Evolutionary conservation across 1,140 invertebrate genomes (phyloP).

Genomic region (Streblospio benedicti): DNA sequence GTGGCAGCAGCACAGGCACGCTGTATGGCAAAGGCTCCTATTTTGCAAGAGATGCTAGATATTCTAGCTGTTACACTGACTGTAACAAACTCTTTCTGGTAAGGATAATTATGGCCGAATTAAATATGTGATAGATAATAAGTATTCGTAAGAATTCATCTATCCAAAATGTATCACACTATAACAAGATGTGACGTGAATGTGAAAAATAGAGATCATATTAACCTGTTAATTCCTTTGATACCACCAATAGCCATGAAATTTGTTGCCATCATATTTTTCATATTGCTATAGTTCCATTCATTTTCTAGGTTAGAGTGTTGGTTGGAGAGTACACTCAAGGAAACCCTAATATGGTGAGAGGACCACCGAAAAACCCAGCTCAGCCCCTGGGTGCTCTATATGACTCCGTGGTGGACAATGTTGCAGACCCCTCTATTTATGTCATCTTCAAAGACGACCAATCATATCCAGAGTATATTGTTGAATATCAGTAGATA

Average conservation of each 20-base stretch:
- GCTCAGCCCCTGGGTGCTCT: slow-evolving; percentile 19
- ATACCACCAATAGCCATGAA: too few species aligned
- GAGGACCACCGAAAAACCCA: slow-evolving; percentile 26
- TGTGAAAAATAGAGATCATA: too few species aligned
- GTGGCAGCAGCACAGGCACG: slow-evolving; percentile 20
- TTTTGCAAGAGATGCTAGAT: slow-evolving; percentile 30
- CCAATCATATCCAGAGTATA: slow-evolving; percentile 36
- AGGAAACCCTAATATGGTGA: slow-evolving; percentile 22
- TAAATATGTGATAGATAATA: too few species aligned
- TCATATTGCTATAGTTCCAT: too few species aligned
- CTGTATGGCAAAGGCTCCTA: slow-evolving; percentile 35
- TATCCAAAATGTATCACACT: too few species aligned
- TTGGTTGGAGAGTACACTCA: slow-evolving; percentile 28
- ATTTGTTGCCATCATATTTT: too few species aligned
- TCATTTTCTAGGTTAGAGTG: too few species aligned
- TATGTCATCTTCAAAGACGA: slow-evolving; percentile 33
- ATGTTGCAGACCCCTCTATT: slow-evolving; percentile 25
- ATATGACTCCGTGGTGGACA: slow-evolving; percentile 36
- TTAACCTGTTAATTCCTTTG: too few species aligned
- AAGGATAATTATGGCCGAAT: too few species aligned
- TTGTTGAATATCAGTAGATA: slow-evolving; percentile 37
- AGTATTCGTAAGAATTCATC: too few species aligned
- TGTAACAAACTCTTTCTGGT: slow-evolving; percentile 16
- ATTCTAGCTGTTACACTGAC: slow-evolving; percentile 15
- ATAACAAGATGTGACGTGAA: too few species aligned